Conservation (phyloP, 2,888 invertebrate species). For the Zeuzera pyrina region DNA sequence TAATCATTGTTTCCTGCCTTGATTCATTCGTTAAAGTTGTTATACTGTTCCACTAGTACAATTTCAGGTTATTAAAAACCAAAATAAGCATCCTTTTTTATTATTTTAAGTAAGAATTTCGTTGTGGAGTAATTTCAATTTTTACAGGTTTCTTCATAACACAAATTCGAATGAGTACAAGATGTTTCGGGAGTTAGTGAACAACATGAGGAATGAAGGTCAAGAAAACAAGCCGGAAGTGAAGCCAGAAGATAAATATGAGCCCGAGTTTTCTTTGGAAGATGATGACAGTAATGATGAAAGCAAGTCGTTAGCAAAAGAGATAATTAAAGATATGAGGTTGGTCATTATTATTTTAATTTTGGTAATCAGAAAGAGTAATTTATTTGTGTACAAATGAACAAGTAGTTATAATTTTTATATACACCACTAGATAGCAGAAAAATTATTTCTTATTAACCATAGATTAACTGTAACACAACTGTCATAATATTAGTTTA, state of each 20-base stretch:
- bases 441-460: no score
- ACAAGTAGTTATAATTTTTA: no score
- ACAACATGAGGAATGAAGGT: constrained; percentile 34
- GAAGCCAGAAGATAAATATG: constrained; percentile 66
- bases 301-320: no score
- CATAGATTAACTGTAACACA: no score
- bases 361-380: no score
- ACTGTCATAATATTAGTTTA: no score
- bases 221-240: constrained; percentile 40
- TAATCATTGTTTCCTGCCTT: no score
- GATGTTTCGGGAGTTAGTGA: constrained; percentile 56
- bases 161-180: constrained; percentile 59
- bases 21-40: neutral
- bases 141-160: constrained; percentile 66
- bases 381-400: no score
- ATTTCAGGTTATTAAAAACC: constrained; percentile 39
- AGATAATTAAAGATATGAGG: no score
- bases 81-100: constrained; percentile 32
- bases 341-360: no score
- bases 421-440: no score
- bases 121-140: constrained; percentile 9
- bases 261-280: constrained; percentile 63
- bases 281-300: constrained; percentile 64
- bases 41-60: constrained; percentile 21
- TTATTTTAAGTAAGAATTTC: constrained; percentile 21